These are phyloP conservation scores for Pollenia labialis DNA, from an alignment of 2,888 invertebrate species.

Conservation along the genomic window DNA sequence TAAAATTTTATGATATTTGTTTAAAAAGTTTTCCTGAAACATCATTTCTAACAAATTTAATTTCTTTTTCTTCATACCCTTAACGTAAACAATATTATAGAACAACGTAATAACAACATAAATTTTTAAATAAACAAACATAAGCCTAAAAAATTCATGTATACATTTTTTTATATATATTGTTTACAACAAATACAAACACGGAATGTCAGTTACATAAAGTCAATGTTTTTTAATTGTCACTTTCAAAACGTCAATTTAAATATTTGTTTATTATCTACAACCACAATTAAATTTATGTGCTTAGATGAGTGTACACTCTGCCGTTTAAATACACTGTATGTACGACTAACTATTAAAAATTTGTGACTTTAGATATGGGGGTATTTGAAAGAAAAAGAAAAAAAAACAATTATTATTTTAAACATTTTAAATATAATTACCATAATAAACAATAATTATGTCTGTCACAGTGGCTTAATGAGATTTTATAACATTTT, in stretches of 20 bases:
- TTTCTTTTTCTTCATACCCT: background rate
- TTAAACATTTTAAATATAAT: slow-evolving; percentile 57
- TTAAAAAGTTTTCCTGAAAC: too few species aligned
- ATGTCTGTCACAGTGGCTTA: slow-evolving; percentile 46
- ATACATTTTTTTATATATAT: background rate
- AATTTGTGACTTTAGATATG: slow-evolving; percentile 22
- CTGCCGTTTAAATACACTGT: background rate
- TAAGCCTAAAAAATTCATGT: background rate
- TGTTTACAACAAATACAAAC: slow-evolving; percentile 36
- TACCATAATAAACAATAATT: slow-evolving; percentile 66
- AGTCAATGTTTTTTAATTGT: slow-evolving; percentile 50
- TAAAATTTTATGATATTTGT: too few species aligned
- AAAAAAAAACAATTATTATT: slow-evolving; percentile 42
- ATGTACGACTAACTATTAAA: background rate
- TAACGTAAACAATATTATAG: background rate
- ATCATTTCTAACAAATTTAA: background rate
- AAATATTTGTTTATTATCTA: slow-evolving; percentile 38
- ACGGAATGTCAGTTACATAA: slow-evolving; percentile 57
- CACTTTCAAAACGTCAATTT: slow-evolving; percentile 50
- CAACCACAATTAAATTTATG: slow-evolving; percentile 2
- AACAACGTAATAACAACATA: slow-evolving; percentile 2
- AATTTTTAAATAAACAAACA: slow-evolving; percentile 11
- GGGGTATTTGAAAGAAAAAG: slow-evolving; percentile 37
- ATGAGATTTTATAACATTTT: slow-evolving; percentile 50
- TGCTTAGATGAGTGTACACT: background rate